phyloP scores from a whole-genome alignment of 1,140 invertebrate species.

The Cyclargus thomasi region DNA sequence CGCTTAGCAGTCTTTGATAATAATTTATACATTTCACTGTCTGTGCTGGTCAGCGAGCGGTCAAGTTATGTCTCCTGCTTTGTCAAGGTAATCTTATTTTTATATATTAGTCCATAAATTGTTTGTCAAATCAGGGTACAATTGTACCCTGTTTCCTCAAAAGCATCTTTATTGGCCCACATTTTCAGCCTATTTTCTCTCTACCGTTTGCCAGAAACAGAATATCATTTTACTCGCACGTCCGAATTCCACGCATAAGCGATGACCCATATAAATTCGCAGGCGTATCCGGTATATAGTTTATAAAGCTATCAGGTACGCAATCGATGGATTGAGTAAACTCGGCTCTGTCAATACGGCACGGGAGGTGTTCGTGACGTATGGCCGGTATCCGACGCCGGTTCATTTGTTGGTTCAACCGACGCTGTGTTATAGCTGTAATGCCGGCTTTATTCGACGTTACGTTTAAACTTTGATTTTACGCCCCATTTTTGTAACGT shows the following conservation, averaged over 20 bases:
- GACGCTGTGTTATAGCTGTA: background rate
- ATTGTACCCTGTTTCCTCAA: no score
- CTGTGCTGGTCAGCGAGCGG: no score
- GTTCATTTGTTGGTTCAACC: constrained; percentile 4
- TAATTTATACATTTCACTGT: no score
- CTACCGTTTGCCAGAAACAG: no score
- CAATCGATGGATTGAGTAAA: constrained; percentile 7
- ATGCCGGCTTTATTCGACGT: background rate
- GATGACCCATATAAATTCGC: background rate
- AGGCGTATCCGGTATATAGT: background rate
- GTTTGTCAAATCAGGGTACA: no score
- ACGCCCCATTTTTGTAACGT: no score
- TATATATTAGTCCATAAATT: no score
- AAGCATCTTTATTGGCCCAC: no score
- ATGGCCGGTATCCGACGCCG: background rate
- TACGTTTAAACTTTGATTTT: background rate
- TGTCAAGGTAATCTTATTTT: no score
- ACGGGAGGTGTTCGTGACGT: background rate
- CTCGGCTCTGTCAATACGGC: constrained; percentile 8
- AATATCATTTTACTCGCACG: background rate
- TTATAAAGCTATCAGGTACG: constrained; percentile 7
- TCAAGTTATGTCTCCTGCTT: no score
- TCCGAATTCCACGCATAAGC: background rate
- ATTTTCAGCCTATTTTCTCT: no score
- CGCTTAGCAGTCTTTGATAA: no score